Conservation (phyloP, 2,797 vertebrate genomes). For the Sciaenops ocellatus region DNA sequence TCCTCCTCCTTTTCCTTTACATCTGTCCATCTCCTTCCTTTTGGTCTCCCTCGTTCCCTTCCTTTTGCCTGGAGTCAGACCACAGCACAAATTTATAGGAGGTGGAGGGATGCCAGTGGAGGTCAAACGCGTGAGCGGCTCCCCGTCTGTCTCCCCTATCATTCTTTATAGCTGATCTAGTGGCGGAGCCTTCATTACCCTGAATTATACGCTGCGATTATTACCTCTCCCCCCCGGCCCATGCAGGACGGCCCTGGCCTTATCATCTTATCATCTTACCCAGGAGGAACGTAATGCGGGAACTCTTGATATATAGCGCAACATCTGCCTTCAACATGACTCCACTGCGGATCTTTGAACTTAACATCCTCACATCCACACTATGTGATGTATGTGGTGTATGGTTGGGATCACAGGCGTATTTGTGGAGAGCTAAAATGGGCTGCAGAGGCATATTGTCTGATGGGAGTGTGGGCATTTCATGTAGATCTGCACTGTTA, state of each 20-base stretch:
- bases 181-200: constrained; percentile 83
- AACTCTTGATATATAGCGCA: constrained; percentile 69
- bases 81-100: constrained; percentile 76
- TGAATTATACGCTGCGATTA: constrained; percentile 82
- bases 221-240: constrained; percentile 76
- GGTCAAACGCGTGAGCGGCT: constrained; percentile 77
- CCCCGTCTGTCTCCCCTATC: constrained; percentile 75
- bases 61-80: constrained; percentile 62
- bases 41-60: constrained; percentile 33
- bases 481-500: constrained; percentile 20
- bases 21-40: constrained; percentile 59
- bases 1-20: constrained; percentile 37
- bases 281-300: constrained; percentile 72
- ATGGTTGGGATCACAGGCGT: constrained; percentile 62
- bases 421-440: constrained; percentile 66
- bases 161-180: constrained; percentile 83
- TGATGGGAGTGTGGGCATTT: constrained; percentile 39
- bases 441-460: constrained; percentile 59
- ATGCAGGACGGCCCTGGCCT: constrained; percentile 72
- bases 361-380: constrained; percentile 63
- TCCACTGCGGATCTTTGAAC: constrained; percentile 77
- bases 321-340: constrained; percentile 83
- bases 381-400: constrained; percentile 69
- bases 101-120: constrained; percentile 79
- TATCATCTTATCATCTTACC: constrained; percentile 81